Percentiles rank a stretch among this genome's conserved stretches.
Evolutionary conservation across 2,113 vertebrate species (phyloP).

Genomic region (Budorcas taxicolor): DNA sequence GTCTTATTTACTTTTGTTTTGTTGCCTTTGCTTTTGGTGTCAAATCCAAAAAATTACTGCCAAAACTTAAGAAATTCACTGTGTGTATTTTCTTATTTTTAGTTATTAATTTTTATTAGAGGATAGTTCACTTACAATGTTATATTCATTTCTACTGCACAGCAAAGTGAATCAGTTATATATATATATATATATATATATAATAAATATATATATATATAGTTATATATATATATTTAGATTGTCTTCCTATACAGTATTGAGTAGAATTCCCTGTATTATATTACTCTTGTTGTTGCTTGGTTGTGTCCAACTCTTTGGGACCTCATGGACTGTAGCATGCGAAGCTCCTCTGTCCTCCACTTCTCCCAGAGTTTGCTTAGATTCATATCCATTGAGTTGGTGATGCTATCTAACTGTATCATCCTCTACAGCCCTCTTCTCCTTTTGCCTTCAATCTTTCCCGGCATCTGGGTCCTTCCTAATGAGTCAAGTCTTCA

Average conservation of each 20-base stretch:
- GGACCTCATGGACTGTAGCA: neutral
- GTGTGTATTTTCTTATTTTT: neutral
- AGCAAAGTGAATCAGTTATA: neutral
- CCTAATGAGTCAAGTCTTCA: neutral
- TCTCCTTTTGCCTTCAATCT: neutral
- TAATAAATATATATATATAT: too few relatives aligned
- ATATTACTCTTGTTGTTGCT: neutral
- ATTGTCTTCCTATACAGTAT: neutral
- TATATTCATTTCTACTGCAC: neutral
- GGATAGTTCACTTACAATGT: neutral
- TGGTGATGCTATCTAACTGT: neutral
- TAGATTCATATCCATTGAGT: neutral
- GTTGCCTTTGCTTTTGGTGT: neutral
- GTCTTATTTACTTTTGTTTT: neutral
- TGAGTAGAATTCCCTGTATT: neutral
- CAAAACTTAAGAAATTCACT: neutral
- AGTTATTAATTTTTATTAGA: neutral
- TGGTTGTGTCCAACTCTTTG: neutral
- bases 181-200: neutral
- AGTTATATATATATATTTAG: neutral
- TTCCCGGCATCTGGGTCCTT: neutral
- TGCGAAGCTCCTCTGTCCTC: neutral
- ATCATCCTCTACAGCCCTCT: neutral
- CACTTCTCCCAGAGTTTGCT: neutral
- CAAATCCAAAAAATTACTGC: neutral